Conservation (phyloP, 2,888 invertebrate species). For the Geotrupes spiniger region DNA sequence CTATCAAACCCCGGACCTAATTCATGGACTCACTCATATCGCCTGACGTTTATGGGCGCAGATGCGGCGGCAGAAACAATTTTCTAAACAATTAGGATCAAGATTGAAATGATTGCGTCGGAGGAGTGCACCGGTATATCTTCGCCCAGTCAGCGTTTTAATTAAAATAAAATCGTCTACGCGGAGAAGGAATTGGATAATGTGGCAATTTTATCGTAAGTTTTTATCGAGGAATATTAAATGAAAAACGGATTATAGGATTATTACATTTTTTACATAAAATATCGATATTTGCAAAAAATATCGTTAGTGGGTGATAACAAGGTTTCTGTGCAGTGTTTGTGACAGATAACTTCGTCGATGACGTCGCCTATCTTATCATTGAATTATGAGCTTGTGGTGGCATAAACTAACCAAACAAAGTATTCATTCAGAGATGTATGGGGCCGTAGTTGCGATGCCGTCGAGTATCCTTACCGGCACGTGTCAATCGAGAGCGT, state of each 20-base stretch:
- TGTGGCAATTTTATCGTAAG: no score
- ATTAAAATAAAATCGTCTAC: not conserved
- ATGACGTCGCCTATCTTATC: conserved; percentile 19
- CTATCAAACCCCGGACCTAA: conserved; percentile 27
- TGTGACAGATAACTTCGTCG: conserved; percentile 28
- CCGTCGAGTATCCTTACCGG: conserved; percentile 23
- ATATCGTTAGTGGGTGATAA: no score
- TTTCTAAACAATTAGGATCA: conserved; percentile 6
- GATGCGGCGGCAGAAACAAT: conserved; percentile 16
- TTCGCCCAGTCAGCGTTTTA: not conserved
- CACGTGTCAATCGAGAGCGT: conserved; percentile 30
- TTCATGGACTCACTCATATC: conserved; percentile 24
- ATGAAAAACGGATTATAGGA: no score
- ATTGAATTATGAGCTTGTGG: conserved; percentile 21
- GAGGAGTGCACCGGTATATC: not conserved
- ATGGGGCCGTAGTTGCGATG: conserved; percentile 9
- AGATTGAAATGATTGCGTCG: no score
- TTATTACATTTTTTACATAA: no score
- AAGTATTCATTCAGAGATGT: conserved; percentile 28
- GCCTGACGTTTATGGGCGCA: conserved; percentile 23
- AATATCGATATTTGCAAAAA: no score
- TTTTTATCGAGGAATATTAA: no score
- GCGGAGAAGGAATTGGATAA: no score
- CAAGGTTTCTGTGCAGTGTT: conserved; percentile 7
- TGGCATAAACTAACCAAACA: conserved; percentile 34